Percentiles rank a stretch among this genome's conserved stretches.
Conservation (phyloP, 2,797 vertebrate genomes). For the Pipistrellus nathusii region DNA sequence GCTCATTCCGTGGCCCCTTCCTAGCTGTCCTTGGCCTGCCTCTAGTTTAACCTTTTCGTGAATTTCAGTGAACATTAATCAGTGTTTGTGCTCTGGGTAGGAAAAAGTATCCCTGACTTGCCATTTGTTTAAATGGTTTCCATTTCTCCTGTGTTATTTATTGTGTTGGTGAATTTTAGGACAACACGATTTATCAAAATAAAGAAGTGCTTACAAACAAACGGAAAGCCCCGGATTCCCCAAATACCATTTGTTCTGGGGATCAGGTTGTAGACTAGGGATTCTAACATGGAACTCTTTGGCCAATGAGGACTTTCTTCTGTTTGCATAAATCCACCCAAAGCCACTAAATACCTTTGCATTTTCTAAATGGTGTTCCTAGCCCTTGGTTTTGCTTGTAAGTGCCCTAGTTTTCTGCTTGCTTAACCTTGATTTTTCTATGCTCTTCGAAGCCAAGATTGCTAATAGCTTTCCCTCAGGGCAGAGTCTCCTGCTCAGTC, state of each 20-base stretch:
- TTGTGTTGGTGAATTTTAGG: slow-evolving; percentile 6
- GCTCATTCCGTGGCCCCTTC: neutral
- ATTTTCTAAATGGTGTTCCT: slow-evolving; percentile 1
- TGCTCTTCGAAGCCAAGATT: neutral
- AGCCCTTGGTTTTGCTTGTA: neutral
- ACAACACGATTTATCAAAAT: slow-evolving; percentile 13
- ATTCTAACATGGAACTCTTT: neutral
- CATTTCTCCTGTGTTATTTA: neutral
- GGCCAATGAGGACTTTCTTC: neutral
- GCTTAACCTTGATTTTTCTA: neutral
- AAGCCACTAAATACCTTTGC: neutral
- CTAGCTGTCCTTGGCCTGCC: neutral
- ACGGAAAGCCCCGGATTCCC: neutral
- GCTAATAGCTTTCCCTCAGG: neutral
- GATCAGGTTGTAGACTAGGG: neutral
- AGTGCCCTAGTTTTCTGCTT: neutral
- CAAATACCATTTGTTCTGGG: slow-evolving; percentile 1
- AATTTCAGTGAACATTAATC: neutral
- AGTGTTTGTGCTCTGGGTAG: neutral
- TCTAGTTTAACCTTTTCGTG: neutral
- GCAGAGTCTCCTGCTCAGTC: neutral
- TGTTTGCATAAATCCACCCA: neutral
- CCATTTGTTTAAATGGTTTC: slow-evolving; percentile 14
- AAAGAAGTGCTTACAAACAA: slow-evolving; percentile 21
- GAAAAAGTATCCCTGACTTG: neutral